Percentiles rank a stretch among this genome's conserved stretches.
Conservation (phyloP, 2,888 invertebrate genomes). For the Graphium colonna region DNA sequence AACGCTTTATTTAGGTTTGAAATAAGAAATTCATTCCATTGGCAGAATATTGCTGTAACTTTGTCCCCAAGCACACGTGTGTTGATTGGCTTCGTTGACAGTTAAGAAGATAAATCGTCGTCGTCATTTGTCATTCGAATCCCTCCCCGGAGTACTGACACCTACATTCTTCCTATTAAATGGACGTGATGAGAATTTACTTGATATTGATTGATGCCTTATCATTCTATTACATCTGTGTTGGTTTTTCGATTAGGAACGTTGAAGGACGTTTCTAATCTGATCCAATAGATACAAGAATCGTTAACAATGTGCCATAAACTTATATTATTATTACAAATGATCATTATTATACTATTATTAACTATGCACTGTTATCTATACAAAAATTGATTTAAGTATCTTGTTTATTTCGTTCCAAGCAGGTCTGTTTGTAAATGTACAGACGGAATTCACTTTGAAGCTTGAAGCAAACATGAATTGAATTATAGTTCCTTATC, state of each 20-base stretch:
- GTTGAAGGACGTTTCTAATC: too few relatives aligned
- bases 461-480: too few relatives aligned
- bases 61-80: conserved; percentile 57
- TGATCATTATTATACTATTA: too few relatives aligned
- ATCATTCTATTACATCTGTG: conserved; percentile 27
- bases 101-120: conserved; percentile 75
- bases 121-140: conserved; percentile 71
- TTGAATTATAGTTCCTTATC: too few relatives aligned
- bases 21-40: conserved; percentile 12
- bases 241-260: conserved; percentile 13
- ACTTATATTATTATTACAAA: too few relatives aligned
- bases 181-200: conserved; percentile 65
- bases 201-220: conserved; percentile 59
- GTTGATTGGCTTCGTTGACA: conserved; percentile 74
- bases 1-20: not conserved
- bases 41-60: conserved; percentile 23
- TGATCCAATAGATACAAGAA: too few relatives aligned
- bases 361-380: too few relatives aligned
- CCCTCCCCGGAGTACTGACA: conserved; percentile 34
- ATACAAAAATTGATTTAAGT: too few relatives aligned
- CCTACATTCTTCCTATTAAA: conserved; percentile 66
- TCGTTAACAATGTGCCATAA: too few relatives aligned
- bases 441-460: too few relatives aligned
- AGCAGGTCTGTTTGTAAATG: too few relatives aligned
- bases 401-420: too few relatives aligned